Evolutionary conservation across 1,140 invertebrate species (phyloP), one percentile per base, ranked within the genome.

Genomic region (Pollicipes pollicipes): DNA sequence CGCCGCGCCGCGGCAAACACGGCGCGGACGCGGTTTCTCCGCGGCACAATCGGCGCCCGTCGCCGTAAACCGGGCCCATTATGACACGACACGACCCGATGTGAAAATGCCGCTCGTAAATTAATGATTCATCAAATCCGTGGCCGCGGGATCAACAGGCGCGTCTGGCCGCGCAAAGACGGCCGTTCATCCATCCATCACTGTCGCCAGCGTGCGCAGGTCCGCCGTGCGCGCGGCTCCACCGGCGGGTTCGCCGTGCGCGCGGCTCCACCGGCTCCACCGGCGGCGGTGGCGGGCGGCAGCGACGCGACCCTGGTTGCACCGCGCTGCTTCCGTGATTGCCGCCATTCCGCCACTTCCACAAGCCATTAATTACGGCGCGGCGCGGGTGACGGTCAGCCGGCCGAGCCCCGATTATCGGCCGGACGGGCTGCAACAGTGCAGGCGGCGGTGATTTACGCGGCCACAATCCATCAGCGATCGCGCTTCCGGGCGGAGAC

Each of bases 91-190:
- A 58, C 45, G 45, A 58, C 45, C 45, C 35, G 13, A 21, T 58
- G 45, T 58, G 45, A 58, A 58, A n/a, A 58, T 21, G 45, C 45
- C 45, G 45, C 45, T 58, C 45, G 45, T 58, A 58, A 58, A 58
- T 58, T 58, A 58, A 58, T 58, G 45, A 58, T 58, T 58, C 45
- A 58, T 58, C 45, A 58, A 58, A 58, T 58, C 45, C 45, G 45
- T 58, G 45, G 45, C 45, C 45, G 45, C 2, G 10, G 45, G 45
- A 58, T 58, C 45, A 58, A 58, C 45, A 58, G 45, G 45, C 45
- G 6, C 13, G 2, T 21, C 13, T 2, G 45, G 45, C 45, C 13
- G 45, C 24, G 45, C n/a, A n/a, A n/a, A n/a, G n/a, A n/a, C n/a
- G n/a, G n/a, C n/a, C n/a, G n/a, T n/a, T n/a, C n/a, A n/a, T n/a